Percentiles rank a stretch among this genome's conserved stretches.
phyloP scores from a whole-genome alignment of 2,113 vertebrate species.

The Alethe castanea region DNA sequence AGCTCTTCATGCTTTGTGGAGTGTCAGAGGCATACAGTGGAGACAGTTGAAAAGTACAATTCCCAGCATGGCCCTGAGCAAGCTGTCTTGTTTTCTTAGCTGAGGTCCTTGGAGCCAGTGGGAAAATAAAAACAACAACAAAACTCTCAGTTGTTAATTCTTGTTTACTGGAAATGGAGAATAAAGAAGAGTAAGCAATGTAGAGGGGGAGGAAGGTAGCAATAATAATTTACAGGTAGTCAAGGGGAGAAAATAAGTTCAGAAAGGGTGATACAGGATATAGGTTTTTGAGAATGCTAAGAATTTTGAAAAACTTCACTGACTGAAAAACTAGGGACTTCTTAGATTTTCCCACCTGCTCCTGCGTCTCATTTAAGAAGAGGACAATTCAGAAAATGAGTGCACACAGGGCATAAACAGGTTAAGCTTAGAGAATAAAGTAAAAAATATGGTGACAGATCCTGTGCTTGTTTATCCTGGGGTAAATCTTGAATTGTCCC shows the following conservation, averaged over 20 bases:
- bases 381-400: not conserved
- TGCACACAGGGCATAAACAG: not conserved
- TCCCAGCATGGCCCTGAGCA: constrained; percentile 5
- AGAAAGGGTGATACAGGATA: not conserved
- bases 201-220: not conserved
- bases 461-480: constrained; percentile 11
- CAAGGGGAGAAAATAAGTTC: not conserved
- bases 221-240: not conserved
- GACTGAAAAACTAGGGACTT: not conserved
- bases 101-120: constrained; percentile 4
- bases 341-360: not conserved
- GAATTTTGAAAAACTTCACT: not conserved
- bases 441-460: not conserved
- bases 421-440: not conserved
- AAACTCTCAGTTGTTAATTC: not conserved
- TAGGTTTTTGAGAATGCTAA: not conserved
- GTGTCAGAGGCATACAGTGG: not conserved
- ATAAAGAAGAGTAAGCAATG: not conserved
- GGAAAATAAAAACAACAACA: constrained; percentile 39
- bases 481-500: not conserved
- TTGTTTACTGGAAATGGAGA: constrained; percentile 18
- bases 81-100: constrained; percentile 29
- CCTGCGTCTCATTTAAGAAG: not conserved
- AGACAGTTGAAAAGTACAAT: constrained; percentile 46
- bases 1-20: not conserved